phyloP scores from a whole-genome alignment of 1,140 invertebrate genomes.

The Lamellibrachia luymesi region DNA sequence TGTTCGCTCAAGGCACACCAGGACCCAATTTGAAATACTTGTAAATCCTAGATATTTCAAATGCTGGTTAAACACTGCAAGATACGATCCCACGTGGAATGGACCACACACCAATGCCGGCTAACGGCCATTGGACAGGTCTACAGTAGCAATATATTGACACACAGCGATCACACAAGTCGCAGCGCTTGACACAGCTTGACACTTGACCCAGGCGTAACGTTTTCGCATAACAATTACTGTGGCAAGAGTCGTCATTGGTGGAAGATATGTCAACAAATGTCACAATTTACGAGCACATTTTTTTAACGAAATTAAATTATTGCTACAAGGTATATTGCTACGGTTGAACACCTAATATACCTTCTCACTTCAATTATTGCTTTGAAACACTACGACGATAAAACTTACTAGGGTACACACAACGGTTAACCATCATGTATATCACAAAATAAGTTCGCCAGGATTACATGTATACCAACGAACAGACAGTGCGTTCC shows the following conservation, averaged over 20 bases:
- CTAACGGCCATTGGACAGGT: background rate
- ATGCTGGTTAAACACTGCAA: background rate
- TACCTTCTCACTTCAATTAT: no score
- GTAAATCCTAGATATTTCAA: background rate
- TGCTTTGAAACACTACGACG: background rate
- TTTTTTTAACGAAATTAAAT: background rate
- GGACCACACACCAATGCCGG: background rate
- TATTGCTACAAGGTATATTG: background rate
- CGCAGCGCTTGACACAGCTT: background rate
- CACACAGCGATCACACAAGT: background rate
- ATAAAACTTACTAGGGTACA: background rate
- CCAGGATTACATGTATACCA: background rate
- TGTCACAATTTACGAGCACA: background rate
- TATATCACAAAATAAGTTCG: background rate
- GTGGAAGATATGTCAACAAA: background rate
- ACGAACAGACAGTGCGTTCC: no score
- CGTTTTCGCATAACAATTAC: background rate
- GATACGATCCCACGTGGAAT: background rate
- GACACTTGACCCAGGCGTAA: background rate
- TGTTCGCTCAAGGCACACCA: background rate
- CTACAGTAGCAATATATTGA: background rate
- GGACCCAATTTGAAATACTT: background rate
- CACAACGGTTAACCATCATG: background rate
- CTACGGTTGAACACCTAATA: background rate
- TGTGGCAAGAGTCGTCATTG: background rate